These are phyloP conservation scores for Salvelinus fontinalis DNA, from an alignment of 2,113 vertebrate genomes.

Conservation along the genomic window DNA sequence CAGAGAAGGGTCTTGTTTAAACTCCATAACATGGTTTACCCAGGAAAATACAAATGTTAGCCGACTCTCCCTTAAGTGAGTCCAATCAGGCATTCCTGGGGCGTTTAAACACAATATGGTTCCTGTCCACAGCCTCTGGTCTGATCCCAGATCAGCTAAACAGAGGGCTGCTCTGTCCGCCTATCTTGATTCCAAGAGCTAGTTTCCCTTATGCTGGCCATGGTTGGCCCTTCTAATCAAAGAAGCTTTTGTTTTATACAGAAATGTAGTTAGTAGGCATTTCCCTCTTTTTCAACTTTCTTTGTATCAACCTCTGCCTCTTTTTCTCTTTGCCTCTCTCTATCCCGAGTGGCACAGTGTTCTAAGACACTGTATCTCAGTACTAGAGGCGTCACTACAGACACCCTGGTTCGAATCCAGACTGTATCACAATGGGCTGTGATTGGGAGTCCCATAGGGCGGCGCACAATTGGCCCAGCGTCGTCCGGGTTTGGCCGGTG, in stretches of 20 bases:
- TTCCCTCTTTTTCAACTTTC: conserved; percentile 12
- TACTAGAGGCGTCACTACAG: no score
- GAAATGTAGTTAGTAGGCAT: conserved; percentile 55
- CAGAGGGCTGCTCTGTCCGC: conserved; percentile 43
- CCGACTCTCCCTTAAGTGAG: background rate
- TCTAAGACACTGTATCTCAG: no score
- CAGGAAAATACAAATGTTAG: no score
- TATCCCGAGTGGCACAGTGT: background rate
- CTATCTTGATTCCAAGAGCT: conserved; percentile 31
- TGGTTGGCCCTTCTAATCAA: conserved; percentile 53
- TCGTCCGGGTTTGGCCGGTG: no score
- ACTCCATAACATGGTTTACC: background rate
- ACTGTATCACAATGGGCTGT: no score
- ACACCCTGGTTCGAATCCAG: no score
- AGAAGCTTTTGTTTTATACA: conserved; percentile 67
- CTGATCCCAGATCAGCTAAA: conserved; percentile 37
- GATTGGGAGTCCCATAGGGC: no score
- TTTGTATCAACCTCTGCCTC: background rate
- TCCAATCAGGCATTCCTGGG: conserved; percentile 26
- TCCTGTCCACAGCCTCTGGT: conserved; percentile 24
- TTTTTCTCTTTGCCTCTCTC: background rate
- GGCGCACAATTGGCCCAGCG: no score
- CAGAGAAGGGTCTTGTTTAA: background rate
- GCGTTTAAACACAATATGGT: conserved; percentile 6
- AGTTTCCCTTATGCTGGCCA: conserved; percentile 37